Evolutionary conservation across 1,140 invertebrate species (phyloP), one percentile per base, ranked within the genome.

Genomic region (Euwallacea similis): DNA sequence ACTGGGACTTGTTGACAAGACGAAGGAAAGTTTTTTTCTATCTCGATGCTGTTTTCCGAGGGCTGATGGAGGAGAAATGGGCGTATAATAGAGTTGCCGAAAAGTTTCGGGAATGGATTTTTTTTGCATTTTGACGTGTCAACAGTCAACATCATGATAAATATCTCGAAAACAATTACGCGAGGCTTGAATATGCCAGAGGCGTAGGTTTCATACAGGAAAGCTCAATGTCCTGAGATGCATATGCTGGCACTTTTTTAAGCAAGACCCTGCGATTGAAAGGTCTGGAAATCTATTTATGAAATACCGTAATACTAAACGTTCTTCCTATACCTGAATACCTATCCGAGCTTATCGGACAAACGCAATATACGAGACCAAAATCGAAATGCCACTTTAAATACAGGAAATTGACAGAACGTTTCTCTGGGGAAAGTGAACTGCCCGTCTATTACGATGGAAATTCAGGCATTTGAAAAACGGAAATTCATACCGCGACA

Each of bases 1-100:
- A 64, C 71, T 58, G 46, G 43, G 62, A 67, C 66, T 73, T 73
- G 71, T 68, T 69, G 65, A 69, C 71, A 65, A 46, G 55, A 33
- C 21, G 21, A 62, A 50, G 44, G 21, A 58, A 54, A 43, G 44
- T 60, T 69, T 69, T 58, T 69, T 67, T 33, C 46, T 53, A 65
- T 65, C 53, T 65, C 15, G 42, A 63, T 44, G 16, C 59, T 41
- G 42, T 61, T 61, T 47, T 21, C 44, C n/a, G 42, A 44, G 61
- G 44, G 61, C 43, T 63, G 61, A 63, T 63, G 42, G 42, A 63
- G 11, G 61, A 44, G 61, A 47, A 63, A 63, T 63, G 15, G 61
- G 61, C 61, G 44, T 44, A 63, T 63, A 63, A 63, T 63, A 63
- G 43, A 63, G 42, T 63, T 47, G 11, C 61, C 10, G n/a, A 63